These are phyloP conservation scores for Anguilla megastoma DNA, from an alignment of 2,797 vertebrate species.

Conservation along the genomic window DNA sequence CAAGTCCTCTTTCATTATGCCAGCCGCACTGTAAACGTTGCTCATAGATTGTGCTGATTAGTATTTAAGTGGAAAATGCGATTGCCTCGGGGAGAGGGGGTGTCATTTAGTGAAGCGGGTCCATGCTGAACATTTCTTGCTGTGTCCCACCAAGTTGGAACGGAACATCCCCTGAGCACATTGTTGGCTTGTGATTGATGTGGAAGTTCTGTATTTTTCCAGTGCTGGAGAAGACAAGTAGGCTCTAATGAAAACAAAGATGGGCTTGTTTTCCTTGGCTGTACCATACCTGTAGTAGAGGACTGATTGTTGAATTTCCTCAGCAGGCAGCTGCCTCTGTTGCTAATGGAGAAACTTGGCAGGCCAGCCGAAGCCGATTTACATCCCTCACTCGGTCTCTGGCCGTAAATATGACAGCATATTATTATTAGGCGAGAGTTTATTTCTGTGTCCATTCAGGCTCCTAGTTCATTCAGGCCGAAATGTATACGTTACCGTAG, in stretches of 20 bases:
- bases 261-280: neutral
- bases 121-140: neutral
- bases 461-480: neutral
- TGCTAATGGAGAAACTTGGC: constrained; percentile 7
- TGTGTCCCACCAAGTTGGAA: constrained; percentile 4
- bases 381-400: neutral
- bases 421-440: neutral
- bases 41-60: neutral
- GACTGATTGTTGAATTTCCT: constrained; percentile 20
- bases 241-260: neutral
- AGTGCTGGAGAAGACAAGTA: neutral
- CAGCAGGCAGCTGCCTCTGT: constrained; percentile 1
- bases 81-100: neutral
- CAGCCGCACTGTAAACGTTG: neutral
- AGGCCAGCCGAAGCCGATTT: neutral
- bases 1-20: neutral
- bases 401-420: neutral
- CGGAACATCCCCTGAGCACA: neutral
- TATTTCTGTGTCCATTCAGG: neutral
- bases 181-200: neutral
- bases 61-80: constrained; percentile 7
- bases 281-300: constrained; percentile 9
- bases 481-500: neutral
- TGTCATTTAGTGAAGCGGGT: neutral
- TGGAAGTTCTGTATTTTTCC: neutral